Conservation (phyloP, 2,113 vertebrate genomes). For the Lophochroa leadbeateri region DNA sequence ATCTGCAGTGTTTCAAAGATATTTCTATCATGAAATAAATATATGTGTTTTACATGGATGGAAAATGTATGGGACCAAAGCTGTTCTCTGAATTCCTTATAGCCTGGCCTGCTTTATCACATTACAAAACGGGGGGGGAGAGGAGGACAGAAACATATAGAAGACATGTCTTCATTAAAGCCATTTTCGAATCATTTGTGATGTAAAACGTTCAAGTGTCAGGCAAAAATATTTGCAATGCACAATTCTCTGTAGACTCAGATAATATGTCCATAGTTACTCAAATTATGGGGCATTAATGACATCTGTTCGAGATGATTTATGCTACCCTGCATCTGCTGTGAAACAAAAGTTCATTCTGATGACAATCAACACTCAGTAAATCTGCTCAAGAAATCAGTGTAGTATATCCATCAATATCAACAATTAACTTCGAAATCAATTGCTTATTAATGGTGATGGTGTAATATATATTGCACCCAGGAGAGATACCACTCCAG, state of each 20-base stretch:
- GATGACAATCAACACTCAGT: neutral
- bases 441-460: slow-evolving; percentile 25
- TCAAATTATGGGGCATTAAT: neutral
- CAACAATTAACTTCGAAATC: slow-evolving; percentile 13
- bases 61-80: neutral
- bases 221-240: neutral
- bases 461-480: neutral
- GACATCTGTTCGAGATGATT: neutral
- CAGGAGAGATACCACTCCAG: neutral
- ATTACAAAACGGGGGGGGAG: neutral
- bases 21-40: neutral
- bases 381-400: neutral
- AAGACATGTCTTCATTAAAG: neutral
- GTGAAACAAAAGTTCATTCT: neutral
- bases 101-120: neutral
- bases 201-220: neutral
- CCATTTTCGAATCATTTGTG: neutral
- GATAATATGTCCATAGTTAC: neutral
- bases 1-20: neutral
- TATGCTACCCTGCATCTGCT: neutral
- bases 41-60: neutral
- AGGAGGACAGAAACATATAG: neutral
- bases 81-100: neutral
- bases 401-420: slow-evolving; percentile 1
- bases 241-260: neutral